A percentile compares a stretch with the other conserved stretches of the same genome.
phyloP scores from a whole-genome alignment of 37 sponge, comb jelly and placozoan genomes.

The Ephydatia muelleri region DNA sequence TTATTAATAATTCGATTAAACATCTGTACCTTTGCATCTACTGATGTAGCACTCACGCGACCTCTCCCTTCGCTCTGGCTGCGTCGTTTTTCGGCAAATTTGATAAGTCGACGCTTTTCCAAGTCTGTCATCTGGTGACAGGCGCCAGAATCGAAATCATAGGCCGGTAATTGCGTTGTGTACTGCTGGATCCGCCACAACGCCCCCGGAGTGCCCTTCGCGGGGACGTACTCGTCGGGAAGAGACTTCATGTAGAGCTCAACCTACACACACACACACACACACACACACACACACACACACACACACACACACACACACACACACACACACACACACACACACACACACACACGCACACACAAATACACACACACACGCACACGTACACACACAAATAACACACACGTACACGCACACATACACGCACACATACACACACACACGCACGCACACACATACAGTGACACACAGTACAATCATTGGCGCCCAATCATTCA shows the following conservation, averaged over 20 bases:
- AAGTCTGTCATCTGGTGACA: conserved; percentile 67
- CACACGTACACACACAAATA: too few relatives aligned
- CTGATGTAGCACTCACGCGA: not conserved
- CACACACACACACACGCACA: too few relatives aligned
- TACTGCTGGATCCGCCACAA: conserved; percentile 9
- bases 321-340: too few relatives aligned
- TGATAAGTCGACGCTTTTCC: conserved; percentile 53
- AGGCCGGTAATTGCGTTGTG: conserved; percentile 47
- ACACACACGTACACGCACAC: too few relatives aligned
- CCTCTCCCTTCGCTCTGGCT: conserved; percentile 50
- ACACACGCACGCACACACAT: too few relatives aligned
- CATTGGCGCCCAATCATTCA: too few relatives aligned
- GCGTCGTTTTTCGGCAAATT: conserved; percentile 55
- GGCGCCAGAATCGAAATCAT: conserved; percentile 41
- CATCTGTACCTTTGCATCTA: not conserved
- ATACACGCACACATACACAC: too few relatives aligned
- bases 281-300: not conserved
- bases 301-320: too few relatives aligned
- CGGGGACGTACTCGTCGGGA: conserved; percentile 45
- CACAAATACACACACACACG: too few relatives aligned
- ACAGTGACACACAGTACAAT: too few relatives aligned
- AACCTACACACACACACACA: conserved; percentile 24
- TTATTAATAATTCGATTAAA: not conserved
- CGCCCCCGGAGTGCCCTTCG: conserved; percentile 27
- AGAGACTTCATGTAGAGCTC: conserved; percentile 59